phyloP scores from a whole-genome alignment of 1,140 invertebrate species.

The Tetramorium parvispinum region DNA sequence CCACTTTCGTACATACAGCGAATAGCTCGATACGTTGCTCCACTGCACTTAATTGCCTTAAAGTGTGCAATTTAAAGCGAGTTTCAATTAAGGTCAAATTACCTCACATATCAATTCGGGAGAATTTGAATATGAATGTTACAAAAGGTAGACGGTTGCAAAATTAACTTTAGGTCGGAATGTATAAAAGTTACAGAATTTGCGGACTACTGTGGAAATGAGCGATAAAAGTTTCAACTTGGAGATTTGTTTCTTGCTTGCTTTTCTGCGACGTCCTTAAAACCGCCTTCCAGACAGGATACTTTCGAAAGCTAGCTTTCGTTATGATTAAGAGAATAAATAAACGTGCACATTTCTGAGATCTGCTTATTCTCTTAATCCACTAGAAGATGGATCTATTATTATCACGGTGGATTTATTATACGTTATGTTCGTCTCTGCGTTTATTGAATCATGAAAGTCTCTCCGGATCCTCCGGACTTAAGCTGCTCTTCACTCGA shows the following conservation, averaged over 20 bases:
- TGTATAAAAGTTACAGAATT: not conserved
- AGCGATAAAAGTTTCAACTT: slow-evolving; percentile 13
- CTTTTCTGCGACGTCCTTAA: not conserved
- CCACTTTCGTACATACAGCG: not conserved
- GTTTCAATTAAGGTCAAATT: not conserved
- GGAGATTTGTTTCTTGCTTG: not conserved
- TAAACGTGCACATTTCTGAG: slow-evolving; percentile 4
- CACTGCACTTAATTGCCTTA: not conserved
- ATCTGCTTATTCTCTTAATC: slow-evolving; percentile 7
- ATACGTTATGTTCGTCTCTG: slow-evolving; percentile 10
- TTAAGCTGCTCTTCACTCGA: slow-evolving; percentile 30
- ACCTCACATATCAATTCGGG: not conserved
- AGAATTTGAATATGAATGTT: not conserved
- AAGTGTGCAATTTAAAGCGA: not conserved
- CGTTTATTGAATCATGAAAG: slow-evolving; percentile 39
- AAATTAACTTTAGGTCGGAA: slow-evolving; percentile 5
- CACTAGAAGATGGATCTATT: slow-evolving; percentile 4
- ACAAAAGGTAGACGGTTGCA: not conserved
- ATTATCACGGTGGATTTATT: slow-evolving; percentile 23
- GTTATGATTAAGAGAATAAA: slow-evolving; percentile 11
- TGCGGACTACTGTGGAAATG: not conserved
- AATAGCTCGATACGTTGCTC: not conserved
- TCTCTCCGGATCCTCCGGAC: slow-evolving; percentile 12
- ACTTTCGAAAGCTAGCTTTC: not conserved
- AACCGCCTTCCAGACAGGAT: not conserved